phyloP scores from a whole-genome alignment of 2,797 vertebrate genomes.

The Danio tinwini region DNA sequence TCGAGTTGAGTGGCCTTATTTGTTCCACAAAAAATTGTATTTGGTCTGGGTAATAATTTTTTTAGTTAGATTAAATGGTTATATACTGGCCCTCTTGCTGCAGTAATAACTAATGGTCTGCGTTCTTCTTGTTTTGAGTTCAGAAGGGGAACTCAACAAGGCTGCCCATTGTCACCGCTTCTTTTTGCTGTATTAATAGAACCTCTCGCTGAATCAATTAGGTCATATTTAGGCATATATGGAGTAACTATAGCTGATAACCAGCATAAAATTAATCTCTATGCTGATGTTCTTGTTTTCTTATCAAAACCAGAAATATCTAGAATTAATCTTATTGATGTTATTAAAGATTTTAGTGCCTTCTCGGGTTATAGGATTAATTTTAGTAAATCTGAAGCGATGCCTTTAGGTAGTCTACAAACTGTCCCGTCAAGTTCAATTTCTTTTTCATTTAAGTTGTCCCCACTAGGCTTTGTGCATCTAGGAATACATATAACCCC shows the following conservation, averaged over 20 bases:
- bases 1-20: too few relatives aligned
- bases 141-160: neutral
- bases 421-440: neutral
- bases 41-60: constrained; percentile 2
- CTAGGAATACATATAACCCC: constrained; percentile 1
- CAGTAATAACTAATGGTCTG: neutral
- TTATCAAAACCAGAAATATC: constrained; percentile 22
- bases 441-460: constrained; percentile 20
- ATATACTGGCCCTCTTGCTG: neutral
- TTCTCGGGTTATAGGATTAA: constrained; percentile 33
- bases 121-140: neutral
- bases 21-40: too few relatives aligned
- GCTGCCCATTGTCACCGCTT: neutral
- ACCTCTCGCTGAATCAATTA: constrained; percentile 24
- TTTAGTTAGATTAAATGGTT: constrained; percentile 23
- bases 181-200: constrained; percentile 21
- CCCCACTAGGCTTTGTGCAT: constrained; percentile 28
- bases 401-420: constrained; percentile 15
- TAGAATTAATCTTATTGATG: neutral
- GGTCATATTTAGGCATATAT: neutral
- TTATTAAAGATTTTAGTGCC: constrained; percentile 13
- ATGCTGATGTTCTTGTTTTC: constrained; percentile 35
- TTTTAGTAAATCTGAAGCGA: constrained; percentile 41
- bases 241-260: neutral
- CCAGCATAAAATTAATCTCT: constrained; percentile 34